phyloP scores from a whole-genome alignment of 1,140 invertebrate species.

The Tenebrio molitor region DNA sequence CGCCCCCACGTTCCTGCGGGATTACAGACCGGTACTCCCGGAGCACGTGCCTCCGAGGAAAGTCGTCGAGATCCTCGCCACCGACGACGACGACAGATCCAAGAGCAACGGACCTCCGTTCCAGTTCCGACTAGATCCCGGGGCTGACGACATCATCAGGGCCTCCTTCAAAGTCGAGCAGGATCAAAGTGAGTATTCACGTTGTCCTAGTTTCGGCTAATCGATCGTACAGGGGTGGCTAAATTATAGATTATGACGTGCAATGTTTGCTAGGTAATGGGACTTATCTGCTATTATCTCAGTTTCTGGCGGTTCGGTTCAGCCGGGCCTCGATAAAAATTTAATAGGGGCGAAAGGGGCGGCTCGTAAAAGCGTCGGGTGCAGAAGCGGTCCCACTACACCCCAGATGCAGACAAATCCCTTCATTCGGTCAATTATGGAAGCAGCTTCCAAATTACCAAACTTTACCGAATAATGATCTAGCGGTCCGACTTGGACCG shows the following conservation, averaged over 20 bases:
- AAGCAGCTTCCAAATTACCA: too few relatives aligned
- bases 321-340: constrained; percentile 5
- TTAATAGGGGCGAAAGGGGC: too few relatives aligned
- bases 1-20: constrained; percentile 90
- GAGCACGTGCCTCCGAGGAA: constrained; percentile 91
- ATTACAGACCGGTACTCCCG: constrained; percentile 92
- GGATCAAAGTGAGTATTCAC: constrained; percentile 83
- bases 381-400: too few relatives aligned
- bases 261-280: constrained; percentile 1
- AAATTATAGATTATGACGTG: constrained; percentile 35
- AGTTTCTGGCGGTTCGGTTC: too few relatives aligned
- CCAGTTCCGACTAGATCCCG: constrained; percentile 92
- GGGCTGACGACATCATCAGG: constrained; percentile 91
- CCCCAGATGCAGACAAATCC: too few relatives aligned
- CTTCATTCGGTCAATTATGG: too few relatives aligned
- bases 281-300: constrained; percentile 21
- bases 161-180: constrained; percentile 95
- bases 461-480: too few relatives aligned
- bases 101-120: constrained; percentile 96
- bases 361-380: too few relatives aligned
- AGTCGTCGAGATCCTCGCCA: constrained; percentile 93
- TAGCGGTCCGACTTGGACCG: too few relatives aligned
- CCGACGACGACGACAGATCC: constrained; percentile 94
- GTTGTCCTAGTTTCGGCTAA: background rate
- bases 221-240: background rate